Evolutionary conservation across 2,797 vertebrate genomes (phyloP).

Genomic region (Sebastes trivittatus): DNA sequence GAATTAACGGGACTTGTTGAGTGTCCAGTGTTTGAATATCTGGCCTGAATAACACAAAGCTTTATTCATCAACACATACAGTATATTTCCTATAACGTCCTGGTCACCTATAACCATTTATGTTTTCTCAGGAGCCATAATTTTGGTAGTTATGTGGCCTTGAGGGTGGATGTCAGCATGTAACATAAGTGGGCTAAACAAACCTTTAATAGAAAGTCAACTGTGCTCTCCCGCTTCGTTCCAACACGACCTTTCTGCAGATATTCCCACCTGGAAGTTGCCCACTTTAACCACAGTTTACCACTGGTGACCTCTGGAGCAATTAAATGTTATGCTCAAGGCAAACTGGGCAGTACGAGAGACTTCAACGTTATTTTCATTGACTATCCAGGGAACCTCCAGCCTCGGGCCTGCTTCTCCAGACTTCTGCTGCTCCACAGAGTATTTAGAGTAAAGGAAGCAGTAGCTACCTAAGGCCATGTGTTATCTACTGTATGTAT

Average conservation of each 20-base stretch:
- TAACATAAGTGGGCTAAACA: not conserved
- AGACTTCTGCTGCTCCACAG: not conserved
- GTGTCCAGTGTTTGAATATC: not conserved
- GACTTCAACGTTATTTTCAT: not conserved
- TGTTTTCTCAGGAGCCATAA: not conserved
- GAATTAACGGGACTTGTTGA: not conserved
- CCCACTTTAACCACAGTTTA: not conserved
- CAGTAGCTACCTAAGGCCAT: too few relatives aligned
- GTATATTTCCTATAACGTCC: not conserved
- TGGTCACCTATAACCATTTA: not conserved
- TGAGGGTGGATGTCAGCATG: not conserved
- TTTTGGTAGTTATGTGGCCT: not conserved
- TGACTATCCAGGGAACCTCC: not conserved
- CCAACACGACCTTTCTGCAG: not conserved
- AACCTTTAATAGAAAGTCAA: not conserved
- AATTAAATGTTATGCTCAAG: not conserved
- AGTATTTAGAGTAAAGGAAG: not conserved
- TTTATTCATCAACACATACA: not conserved
- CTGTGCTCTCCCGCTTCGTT: not conserved
- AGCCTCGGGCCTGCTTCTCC: not conserved
- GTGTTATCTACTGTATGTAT: not conserved
- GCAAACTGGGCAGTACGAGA: not conserved
- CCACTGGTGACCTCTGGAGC: not conserved
- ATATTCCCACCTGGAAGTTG: not conserved
- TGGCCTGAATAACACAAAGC: not conserved